A percentile compares a stretch with the other conserved stretches of the same genome.
Evolutionary conservation across 2,888 invertebrate species (phyloP).

Genomic region (Phortica okadai): DNA sequence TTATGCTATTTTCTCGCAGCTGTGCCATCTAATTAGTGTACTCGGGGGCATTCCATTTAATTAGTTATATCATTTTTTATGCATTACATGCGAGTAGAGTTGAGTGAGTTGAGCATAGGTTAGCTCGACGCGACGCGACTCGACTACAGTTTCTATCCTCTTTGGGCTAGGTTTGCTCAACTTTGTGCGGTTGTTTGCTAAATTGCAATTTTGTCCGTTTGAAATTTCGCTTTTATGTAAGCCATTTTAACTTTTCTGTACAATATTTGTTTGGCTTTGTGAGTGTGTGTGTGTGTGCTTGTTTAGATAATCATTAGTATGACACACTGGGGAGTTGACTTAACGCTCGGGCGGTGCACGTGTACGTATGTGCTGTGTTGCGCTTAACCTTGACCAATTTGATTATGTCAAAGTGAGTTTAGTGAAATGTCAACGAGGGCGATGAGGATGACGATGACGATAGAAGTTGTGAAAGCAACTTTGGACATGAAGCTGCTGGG

Average conservation of each 20-base stretch:
- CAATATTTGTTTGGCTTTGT: background rate
- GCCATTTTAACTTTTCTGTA: constrained; percentile 4
- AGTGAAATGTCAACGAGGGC: background rate
- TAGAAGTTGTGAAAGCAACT: no score
- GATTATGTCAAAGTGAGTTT: background rate
- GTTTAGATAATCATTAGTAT: constrained; percentile 22
- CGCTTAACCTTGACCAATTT: constrained; percentile 45
- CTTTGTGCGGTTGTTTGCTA: background rate
- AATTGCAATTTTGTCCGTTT: constrained; percentile 13
- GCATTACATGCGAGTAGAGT: constrained; percentile 8
- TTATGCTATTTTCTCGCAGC: constrained; percentile 18
- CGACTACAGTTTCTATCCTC: background rate
- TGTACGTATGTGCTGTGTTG: constrained; percentile 28
- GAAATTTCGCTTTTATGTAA: constrained; percentile 3
- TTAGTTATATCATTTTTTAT: constrained; percentile 58
- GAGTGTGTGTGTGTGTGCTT: background rate
- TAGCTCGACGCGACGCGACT: background rate
- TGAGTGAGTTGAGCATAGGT: background rate
- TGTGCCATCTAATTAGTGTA: constrained; percentile 46
- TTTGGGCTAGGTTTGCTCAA: no score
- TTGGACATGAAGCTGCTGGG: no score
- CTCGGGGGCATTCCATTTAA: constrained; percentile 52
- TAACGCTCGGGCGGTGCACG: background rate
- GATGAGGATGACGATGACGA: no score
- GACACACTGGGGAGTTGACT: constrained; percentile 15